These are phyloP conservation scores for Lasioglossum vierecki DNA, from an alignment of 2,888 invertebrate genomes.

Conservation along the genomic window DNA sequence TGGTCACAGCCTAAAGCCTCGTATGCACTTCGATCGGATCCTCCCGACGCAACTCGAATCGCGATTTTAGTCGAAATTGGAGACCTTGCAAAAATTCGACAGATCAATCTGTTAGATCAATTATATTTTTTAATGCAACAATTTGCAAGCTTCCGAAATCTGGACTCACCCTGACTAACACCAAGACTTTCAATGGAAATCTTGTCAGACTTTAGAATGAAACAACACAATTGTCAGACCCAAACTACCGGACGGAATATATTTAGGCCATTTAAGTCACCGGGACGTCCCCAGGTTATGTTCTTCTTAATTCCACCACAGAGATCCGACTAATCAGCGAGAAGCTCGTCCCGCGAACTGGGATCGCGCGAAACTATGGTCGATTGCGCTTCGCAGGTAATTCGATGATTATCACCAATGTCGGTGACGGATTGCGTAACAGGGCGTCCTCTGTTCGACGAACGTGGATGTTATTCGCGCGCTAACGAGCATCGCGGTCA, in stretches of 20 bases:
- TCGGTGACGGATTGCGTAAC: slow-evolving; percentile 61
- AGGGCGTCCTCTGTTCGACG: slow-evolving; percentile 59
- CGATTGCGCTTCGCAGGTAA: slow-evolving; percentile 69
- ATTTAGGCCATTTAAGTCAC: neutral
- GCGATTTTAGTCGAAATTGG: neutral
- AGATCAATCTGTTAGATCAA: neutral
- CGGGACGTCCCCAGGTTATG: neutral
- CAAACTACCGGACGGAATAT: neutral
- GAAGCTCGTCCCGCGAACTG: slow-evolving; percentile 22
- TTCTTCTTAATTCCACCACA: neutral
- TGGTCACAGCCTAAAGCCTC: neutral
- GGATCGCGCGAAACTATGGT: slow-evolving; percentile 56
- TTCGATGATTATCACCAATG: slow-evolving; percentile 76
- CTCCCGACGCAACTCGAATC: neutral
- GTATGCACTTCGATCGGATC: neutral
- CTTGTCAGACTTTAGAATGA: neutral
- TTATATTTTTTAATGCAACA: neutral
- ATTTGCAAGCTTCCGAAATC: neutral
- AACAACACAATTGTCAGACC: neutral
- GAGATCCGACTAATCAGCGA: neutral
- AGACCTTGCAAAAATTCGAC: neutral
- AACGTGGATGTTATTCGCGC: slow-evolving; percentile 20
- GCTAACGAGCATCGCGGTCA: slow-evolving; percentile 14
- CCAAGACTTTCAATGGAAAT: neutral
- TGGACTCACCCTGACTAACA: neutral